A percentile compares a stretch with the other conserved stretches of the same genome.
These are phyloP conservation scores for Epizoanthus stellaris DNA, from an alignment of 92 coral and sea anemone genomes.

Conservation along the genomic window DNA sequence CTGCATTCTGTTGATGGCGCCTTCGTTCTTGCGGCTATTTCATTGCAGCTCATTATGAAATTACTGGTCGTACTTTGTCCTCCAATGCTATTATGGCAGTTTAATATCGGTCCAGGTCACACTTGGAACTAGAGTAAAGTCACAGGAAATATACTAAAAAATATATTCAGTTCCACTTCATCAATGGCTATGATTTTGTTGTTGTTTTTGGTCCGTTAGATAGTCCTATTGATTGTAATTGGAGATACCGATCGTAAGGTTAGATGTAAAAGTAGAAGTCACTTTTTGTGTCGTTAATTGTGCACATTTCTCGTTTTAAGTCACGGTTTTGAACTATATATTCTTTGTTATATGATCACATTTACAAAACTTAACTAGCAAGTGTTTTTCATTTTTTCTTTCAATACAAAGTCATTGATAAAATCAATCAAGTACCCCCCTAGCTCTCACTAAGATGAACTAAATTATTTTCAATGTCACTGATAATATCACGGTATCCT, in stretches of 20 bases:
- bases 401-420: not conserved
- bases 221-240: not conserved
- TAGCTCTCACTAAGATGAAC: not conserved
- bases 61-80: not conserved
- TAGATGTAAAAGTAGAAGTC: no score
- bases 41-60: not conserved
- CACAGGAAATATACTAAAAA: not conserved
- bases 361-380: not conserved
- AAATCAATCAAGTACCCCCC: not conserved
- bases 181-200: not conserved
- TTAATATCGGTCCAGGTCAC: not conserved
- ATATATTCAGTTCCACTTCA: not conserved
- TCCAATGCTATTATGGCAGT: not conserved
- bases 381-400: not conserved
- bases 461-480: not conserved
- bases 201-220: not conserved
- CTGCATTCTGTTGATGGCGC: conserved; percentile 17
- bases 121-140: not conserved
- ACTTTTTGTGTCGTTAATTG: not conserved
- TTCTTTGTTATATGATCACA: not conserved
- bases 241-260: no score
- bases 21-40: conserved; percentile 3
- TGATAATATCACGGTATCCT: conserved; percentile 1
- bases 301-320: not conserved
- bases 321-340: not conserved